Base-by-base conservation (phyloP, 2,113 vertebrate species). In the Tylochromis polylepis region DNA sequence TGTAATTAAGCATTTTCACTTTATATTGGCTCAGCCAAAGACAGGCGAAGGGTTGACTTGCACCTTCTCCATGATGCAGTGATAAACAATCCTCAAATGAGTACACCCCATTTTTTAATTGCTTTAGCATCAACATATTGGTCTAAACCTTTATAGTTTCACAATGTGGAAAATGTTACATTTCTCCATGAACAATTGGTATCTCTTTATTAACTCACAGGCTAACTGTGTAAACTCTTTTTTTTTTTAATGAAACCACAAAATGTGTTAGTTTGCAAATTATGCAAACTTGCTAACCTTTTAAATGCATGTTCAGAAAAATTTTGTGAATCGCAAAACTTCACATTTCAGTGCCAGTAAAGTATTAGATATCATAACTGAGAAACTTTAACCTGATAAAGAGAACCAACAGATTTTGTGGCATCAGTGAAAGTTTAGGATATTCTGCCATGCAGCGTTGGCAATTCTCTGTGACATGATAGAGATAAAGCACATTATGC, bases 401-500 rank as follows among this genome's bases (percentile, higher is more conserved):
- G 12, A 27, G 53, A 85, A 90, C 11, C 5, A 24, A 22, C 62
- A 87, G 38, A 80, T 82, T 77, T 62, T 38, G n/a, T 46, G 16
- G 49, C 78, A 15, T 31, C 4, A 65, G 22, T 7, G 20, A 34
- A 29, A 77, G 70, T 85, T 89, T 34, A 12, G 57, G 38, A 81
- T 57, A 51, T 81, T 55, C 16, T 75, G 15, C 75, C 70, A 46
- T 36, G 43, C 56, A 62, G 55, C 15, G 29, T 46, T 79, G 59
- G 72, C 29, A 84, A 57, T 79, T 84, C 34, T 62, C 41, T 79
- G 31, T 79, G 86, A 87, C 89, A 56, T 78, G 41, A 90, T 82
- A 14, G 62, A 91, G 79, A 91, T 81, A 79, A 90, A 93, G 77
- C 80, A 90, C 80, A 85, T 84, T 86, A 91, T 90, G 88, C 86